Evolutionary conservation across 2,797 vertebrate genomes (phyloP), one percentile per base, ranked within the genome.

Genomic region (Gymnothorax reevesii): DNA sequence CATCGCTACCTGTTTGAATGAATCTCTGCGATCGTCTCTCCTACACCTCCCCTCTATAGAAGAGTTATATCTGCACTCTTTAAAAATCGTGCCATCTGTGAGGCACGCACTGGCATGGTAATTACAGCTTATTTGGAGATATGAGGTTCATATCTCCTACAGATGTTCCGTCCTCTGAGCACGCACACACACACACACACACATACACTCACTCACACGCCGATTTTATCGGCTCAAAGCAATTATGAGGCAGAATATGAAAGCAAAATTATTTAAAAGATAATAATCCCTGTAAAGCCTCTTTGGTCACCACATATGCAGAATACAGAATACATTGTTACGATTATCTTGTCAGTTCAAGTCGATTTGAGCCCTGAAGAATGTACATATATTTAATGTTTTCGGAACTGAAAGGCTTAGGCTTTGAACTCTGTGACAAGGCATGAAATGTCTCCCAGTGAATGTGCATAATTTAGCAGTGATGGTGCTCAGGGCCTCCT

Each of bases 231-330:
- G 54, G 73, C 49, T 59, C 20, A 88, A 52, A 57, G 80, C 84
- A 88, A 91, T 91, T 88, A 85, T 84, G 86, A 86, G 89, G 54
- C 66, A 89, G 88, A 84, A 86, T 62, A 85, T 27, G 27, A 77
- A 54, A 27, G 75, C 88, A n/a, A 90, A 87, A 82, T 87, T 88
- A 75, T 79, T 83, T 88, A 60, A 52, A 83, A 85, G 83, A 84
- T 87, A 42, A 83, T 59, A 83, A 83, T 83, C 80, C 80, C 22
- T 83, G 54, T 12, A 27, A 7, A 83, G 33, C 33, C 33, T 42
- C 33, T 42, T 42, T 42, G 80, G 54, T 83, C 80, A 83, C 57
- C 57, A 59, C 80, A n/a, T 80, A 80, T 80, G 20, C 52, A 83
- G 80, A 83, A 59, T 83, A 83, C 52, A 27, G 54, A 83, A 59